A percentile compares a stretch with the other conserved stretches of the same genome.
phyloP scores from a whole-genome alignment of 2,113 vertebrate genomes.

The Brienomyrus brachyistius region DNA sequence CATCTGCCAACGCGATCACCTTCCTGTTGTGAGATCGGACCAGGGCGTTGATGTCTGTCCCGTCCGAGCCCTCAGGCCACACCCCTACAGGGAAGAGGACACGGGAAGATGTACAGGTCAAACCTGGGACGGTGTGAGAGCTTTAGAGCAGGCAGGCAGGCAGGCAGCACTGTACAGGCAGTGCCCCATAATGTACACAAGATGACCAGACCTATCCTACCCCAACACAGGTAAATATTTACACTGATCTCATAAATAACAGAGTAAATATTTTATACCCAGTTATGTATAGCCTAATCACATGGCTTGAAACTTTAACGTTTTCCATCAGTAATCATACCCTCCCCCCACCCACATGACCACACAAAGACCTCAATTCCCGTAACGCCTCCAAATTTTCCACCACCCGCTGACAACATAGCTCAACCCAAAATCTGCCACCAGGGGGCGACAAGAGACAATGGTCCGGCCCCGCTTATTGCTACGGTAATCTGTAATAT shows the following conservation, averaged over 20 bases:
- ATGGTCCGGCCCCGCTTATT: not conserved
- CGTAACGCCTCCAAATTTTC: not conserved
- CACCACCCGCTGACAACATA: not conserved
- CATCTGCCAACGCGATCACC: conserved; percentile 91
- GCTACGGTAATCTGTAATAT: not conserved
- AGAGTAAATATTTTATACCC: not conserved
- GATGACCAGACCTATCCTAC: not conserved
- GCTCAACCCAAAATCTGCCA: not conserved
- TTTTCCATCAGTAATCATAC: not conserved
- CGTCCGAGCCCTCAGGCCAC: conserved; percentile 96
- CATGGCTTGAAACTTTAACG: not conserved
- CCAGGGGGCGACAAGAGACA: conserved; percentile 16
- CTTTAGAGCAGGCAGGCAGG: not conserved
- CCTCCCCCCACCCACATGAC: not conserved
- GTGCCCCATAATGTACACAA: not conserved
- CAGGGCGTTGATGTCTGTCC: conserved; percentile 94
- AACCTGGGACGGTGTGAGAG: not conserved
- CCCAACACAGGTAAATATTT: not conserved
- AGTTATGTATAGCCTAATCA: not conserved
- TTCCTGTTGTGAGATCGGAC: conserved; percentile 84
- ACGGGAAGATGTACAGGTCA: not conserved
- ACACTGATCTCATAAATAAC: not conserved
- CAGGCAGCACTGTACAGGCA: not conserved
- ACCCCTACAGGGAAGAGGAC: conserved; percentile 66
- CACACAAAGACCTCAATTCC: conserved; percentile 1